Conservation (phyloP, 2,888 invertebrate genomes). For the Venusia cambrica region DNA sequence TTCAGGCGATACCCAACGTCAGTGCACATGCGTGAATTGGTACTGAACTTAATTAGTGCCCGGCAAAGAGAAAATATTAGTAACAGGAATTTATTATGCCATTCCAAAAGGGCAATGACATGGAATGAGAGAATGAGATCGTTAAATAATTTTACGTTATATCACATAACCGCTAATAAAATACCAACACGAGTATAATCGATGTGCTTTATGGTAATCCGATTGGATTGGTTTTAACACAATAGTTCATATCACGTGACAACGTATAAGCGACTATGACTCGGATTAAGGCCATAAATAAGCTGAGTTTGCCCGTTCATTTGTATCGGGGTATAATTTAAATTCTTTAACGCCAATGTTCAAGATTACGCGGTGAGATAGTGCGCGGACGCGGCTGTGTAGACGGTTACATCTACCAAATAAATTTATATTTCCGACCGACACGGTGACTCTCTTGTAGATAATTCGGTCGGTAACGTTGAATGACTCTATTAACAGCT, state of each 20-base stretch:
- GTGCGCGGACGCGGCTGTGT: slow-evolving; percentile 74
- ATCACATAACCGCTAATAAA: slow-evolving; percentile 20
- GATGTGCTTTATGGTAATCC: slow-evolving; percentile 37
- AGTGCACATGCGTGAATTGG: slow-evolving; percentile 69
- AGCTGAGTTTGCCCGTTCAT: slow-evolving; percentile 74
- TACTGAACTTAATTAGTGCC: slow-evolving; percentile 69
- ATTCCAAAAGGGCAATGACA: slow-evolving; percentile 41
- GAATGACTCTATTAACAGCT: slow-evolving; percentile 82
- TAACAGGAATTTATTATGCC: slow-evolving; percentile 62
- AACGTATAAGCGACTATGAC: slow-evolving; percentile 73
- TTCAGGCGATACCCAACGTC: slow-evolving; percentile 59
- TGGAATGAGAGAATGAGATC: slow-evolving; percentile 29
- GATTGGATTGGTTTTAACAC: slow-evolving; percentile 41
- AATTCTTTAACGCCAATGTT: slow-evolving; percentile 82
- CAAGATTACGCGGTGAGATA: slow-evolving; percentile 77
- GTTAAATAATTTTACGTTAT: slow-evolving; percentile 24
- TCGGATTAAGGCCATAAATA: slow-evolving; percentile 79
- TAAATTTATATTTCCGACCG: slow-evolving; percentile 81
- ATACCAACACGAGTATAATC: slow-evolving; percentile 19
- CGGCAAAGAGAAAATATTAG: slow-evolving; percentile 67
- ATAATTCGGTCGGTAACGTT: slow-evolving; percentile 79
- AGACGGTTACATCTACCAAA: slow-evolving; percentile 69
- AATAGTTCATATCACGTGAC: slow-evolving; percentile 63
- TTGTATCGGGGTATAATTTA: slow-evolving; percentile 81
- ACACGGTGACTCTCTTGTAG: slow-evolving; percentile 74